phyloP scores from a whole-genome alignment of 2,797 vertebrate species.

The Morelia viridis region DNA sequence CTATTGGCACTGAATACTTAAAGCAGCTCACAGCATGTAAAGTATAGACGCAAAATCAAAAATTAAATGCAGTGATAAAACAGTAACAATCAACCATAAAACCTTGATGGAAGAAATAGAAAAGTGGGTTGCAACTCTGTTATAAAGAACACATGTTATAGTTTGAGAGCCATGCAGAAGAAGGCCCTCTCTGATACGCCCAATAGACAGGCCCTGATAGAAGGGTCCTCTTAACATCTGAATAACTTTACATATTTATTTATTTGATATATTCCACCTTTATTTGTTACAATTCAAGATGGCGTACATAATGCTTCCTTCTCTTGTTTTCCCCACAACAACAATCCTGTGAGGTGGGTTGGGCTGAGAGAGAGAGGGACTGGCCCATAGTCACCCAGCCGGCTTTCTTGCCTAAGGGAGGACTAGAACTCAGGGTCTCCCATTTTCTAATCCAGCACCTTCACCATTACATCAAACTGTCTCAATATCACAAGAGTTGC shows the following conservation, averaged over 20 bases:
- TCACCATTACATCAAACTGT: background rate
- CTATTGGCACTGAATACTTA: background rate
- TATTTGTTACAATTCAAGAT: background rate
- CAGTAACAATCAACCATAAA: background rate
- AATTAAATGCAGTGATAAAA: background rate
- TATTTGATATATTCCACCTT: background rate
- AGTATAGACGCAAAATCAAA: background rate
- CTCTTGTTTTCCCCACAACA: background rate
- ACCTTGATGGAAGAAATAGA: background rate
- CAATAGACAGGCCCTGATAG: background rate
- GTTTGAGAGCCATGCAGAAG: background rate
- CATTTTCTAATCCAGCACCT: background rate
- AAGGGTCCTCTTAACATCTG: background rate
- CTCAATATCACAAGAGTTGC: background rate
- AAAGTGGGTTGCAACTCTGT: background rate
- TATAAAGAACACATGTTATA: background rate
- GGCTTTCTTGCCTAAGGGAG: background rate
- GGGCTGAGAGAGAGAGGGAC: background rate
- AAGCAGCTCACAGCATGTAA: background rate
- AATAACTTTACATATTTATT: background rate
- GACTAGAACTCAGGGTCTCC: background rate
- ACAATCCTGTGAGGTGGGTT: background rate
- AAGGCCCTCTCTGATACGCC: background rate
- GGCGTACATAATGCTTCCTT: background rate
- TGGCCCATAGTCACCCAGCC: background rate